Evolutionary conservation across 1,140 invertebrate species (phyloP), one percentile per base, ranked within the genome.

Genomic region (Camponotus floridanus): DNA sequence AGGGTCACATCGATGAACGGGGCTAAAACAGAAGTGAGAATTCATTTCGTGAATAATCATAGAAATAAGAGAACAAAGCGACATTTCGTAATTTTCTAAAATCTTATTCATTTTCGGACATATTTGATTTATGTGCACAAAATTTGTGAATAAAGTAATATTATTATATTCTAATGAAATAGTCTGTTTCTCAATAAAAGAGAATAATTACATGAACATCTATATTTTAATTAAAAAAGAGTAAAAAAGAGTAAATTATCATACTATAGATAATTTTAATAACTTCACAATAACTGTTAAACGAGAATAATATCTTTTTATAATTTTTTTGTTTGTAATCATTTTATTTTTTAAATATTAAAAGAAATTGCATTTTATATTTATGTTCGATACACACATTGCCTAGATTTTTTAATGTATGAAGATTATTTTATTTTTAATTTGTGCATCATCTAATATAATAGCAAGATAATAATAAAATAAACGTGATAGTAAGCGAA

Each of bases 1-100:
- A 88, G 88, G 70, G 86, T 88, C 71, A 68, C 76, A 61, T 81
- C 87, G 73, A 84, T 85, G 74, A 9, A 61, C 67, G 26, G 39
- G 67, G 18, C 26, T 81, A 81, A 81, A 81, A 48, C 42, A 71
- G 6, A 71, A 51, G 39, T 9, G 26, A 31, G 26, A 81, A 71
- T 71, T 61, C 65, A 81, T 81, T 81, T 71, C 18, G 55, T 55
- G 79, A 81, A 71, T 81, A 81, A 71, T 81, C 51, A 26, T 81
- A 59, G 36, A 39, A 62, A 39, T 18, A 31, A 79, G 36, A 76
- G 48, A 65, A 21, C 13, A 21, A 39, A 18, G 3, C 18, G 36
- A 13, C 11, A 26, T 31, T 21, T n/a, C 59, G 3, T 31, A 62
- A 62, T 13, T 13, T 26, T 9, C 11, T 61, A 61, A 61, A 59